These are phyloP conservation scores for Clamator glandarius DNA, from an alignment of 2,797 vertebrate genomes.

Conservation along the genomic window DNA sequence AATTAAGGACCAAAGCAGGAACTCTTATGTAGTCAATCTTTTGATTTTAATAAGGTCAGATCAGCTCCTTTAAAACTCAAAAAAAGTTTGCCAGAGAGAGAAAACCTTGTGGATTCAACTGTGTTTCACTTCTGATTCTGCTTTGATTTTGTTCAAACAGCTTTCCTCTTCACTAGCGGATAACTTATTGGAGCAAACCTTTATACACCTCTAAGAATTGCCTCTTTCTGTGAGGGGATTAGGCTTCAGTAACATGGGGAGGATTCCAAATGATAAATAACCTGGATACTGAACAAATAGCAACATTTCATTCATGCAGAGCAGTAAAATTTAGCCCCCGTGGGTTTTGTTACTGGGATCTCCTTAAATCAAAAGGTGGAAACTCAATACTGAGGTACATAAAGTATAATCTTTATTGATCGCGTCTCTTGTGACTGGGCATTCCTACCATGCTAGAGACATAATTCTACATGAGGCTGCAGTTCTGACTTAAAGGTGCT, in stretches of 20 bases:
- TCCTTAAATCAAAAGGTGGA: constrained; percentile 61
- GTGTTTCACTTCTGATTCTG: neutral
- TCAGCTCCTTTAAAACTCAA: neutral
- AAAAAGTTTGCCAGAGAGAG: neutral
- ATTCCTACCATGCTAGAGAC: neutral
- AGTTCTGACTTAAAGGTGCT: neutral
- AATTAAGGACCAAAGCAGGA: neutral
- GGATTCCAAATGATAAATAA: constrained; percentile 42
- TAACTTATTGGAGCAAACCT: neutral
- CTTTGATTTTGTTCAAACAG: neutral
- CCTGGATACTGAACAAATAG: constrained; percentile 37
- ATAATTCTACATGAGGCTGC: constrained; percentile 1
- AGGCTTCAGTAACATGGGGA: neutral
- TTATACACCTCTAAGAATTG: neutral
- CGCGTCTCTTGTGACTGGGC: constrained; percentile 1
- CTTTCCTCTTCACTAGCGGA: neutral
- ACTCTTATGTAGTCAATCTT: neutral
- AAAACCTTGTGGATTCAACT: neutral
- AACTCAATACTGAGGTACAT: constrained; percentile 53
- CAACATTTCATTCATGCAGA: constrained; percentile 47
- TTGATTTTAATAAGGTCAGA: neutral
- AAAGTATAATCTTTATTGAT: constrained; percentile 62
- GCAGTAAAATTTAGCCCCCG: constrained; percentile 28
- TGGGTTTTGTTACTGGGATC: constrained; percentile 31
- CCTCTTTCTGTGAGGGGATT: neutral